These are phyloP conservation scores for Drosophila lutescens DNA, from an alignment of 2,888 invertebrate genomes.

Conservation along the genomic window DNA sequence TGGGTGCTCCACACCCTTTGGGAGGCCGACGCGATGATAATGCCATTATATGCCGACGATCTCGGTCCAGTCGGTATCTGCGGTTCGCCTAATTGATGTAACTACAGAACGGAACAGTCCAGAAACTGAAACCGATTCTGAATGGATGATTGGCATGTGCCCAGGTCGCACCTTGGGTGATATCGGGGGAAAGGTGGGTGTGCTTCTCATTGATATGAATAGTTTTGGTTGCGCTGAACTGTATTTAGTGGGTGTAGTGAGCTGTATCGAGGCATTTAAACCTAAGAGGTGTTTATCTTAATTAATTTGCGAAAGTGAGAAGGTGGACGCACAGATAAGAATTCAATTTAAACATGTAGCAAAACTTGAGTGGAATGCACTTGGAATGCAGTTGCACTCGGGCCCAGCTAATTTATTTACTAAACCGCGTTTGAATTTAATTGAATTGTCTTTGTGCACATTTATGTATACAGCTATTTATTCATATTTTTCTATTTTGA, in stretches of 20 bases:
- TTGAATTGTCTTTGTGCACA: slow-evolving; percentile 2
- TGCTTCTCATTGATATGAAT: slow-evolving; percentile 16
- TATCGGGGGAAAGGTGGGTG: not conserved
- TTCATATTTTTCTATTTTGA: slow-evolving; percentile 34
- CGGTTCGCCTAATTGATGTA: slow-evolving; percentile 45
- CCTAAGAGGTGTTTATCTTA: not conserved
- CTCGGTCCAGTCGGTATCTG: slow-evolving; percentile 9
- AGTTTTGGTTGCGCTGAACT: not conserved
- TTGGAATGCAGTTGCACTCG: slow-evolving; percentile 23
- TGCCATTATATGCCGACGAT: slow-evolving; percentile 30
- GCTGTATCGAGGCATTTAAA: not conserved
- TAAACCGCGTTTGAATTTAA: slow-evolving; percentile 8
- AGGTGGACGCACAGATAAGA: slow-evolving; percentile 22
- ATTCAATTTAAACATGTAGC: slow-evolving; percentile 35
- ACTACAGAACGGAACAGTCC: slow-evolving; percentile 14
- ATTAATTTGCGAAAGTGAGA: slow-evolving; percentile 16
- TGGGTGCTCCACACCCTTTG: slow-evolving; percentile 18
- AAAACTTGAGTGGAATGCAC: slow-evolving; percentile 15
- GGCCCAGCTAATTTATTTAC: slow-evolving; percentile 11
- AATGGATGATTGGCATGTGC: slow-evolving; percentile 42
- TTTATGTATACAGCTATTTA: slow-evolving; percentile 16
- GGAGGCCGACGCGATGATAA: slow-evolving; percentile 18
- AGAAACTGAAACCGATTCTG: slow-evolving; percentile 14
- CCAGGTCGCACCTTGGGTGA: slow-evolving; percentile 8
- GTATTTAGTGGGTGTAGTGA: not conserved